These are phyloP conservation scores for Callipepla squamata DNA, from an alignment of 2,113 vertebrate species.

Conservation along the genomic window DNA sequence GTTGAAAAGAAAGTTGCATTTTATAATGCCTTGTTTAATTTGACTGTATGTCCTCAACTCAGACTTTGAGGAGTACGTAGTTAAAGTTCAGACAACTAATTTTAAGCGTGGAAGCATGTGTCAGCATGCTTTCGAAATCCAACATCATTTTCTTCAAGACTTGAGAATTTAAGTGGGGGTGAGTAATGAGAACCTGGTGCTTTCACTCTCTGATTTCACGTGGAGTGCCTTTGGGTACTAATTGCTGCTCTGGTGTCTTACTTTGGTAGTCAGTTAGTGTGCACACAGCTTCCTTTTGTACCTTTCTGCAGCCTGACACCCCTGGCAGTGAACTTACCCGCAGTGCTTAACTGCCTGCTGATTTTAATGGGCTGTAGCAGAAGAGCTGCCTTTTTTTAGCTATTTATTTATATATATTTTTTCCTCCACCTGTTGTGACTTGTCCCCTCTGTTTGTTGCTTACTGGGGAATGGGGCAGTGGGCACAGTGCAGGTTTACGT, in stretches of 20 bases:
- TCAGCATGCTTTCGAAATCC: background rate
- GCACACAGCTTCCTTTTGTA: background rate
- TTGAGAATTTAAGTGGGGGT: background rate
- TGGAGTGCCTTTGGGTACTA: background rate
- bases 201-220: background rate
- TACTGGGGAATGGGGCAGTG: background rate
- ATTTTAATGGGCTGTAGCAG: background rate
- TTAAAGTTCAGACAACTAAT: background rate
- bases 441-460: background rate
- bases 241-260: background rate
- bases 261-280: fast-evolving
- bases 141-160: background rate
- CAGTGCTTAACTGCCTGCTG: background rate
- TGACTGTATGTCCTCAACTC: background rate
- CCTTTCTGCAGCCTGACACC: background rate
- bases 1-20: background rate
- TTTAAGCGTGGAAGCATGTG: background rate
- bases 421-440: background rate
- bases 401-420: background rate
- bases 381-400: background rate
- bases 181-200: background rate
- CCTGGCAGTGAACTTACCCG: background rate
- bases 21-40: background rate
- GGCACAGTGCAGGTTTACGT: background rate
- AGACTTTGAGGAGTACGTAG: background rate